A percentile compares a stretch with the other conserved stretches of the same genome.
Evolutionary conservation across 2,888 invertebrate species (phyloP).

Genomic region (Temnothorax ravouxi): DNA sequence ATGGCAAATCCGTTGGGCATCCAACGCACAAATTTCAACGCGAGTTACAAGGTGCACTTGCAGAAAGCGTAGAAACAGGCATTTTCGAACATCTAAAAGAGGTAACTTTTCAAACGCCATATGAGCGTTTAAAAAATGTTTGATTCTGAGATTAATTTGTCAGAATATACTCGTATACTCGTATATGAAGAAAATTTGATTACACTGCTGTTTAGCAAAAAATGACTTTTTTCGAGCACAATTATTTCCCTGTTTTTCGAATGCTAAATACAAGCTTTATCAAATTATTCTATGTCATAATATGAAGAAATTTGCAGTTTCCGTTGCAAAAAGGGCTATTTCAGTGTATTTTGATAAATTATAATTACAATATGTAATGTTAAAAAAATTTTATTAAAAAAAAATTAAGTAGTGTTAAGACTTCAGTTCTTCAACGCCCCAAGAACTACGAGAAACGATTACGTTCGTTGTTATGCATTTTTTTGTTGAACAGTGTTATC

Average conservation of each 20-base stretch:
- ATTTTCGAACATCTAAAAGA: conserved; percentile 60
- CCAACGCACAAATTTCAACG: conserved; percentile 5
- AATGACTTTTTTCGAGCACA: not conserved
- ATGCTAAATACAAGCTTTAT: too few relatives aligned
- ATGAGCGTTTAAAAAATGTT: not conserved
- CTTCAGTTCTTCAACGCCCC: too few relatives aligned
- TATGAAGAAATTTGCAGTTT: too few relatives aligned
- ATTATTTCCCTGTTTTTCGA: not conserved
- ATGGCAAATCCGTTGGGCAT: conserved; percentile 26
- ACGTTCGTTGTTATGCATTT: too few relatives aligned
- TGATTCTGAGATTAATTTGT: not conserved
- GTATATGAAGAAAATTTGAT: not conserved
- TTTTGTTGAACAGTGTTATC: not conserved
- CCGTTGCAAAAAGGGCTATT: too few relatives aligned
- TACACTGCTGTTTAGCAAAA: not conserved
- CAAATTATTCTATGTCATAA: too few relatives aligned
- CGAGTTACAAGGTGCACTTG: not conserved
- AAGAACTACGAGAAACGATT: too few relatives aligned
- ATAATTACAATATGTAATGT: too few relatives aligned
- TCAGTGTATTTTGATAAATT: too few relatives aligned
- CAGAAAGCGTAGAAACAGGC: conserved; percentile 41
- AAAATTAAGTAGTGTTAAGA: too few relatives aligned
- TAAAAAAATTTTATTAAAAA: too few relatives aligned
- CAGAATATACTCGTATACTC: not conserved
- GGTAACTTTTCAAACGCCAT: conserved; percentile 49